These are phyloP conservation scores for Chelidonichthys spinosus DNA, from an alignment of 2,797 vertebrate species.

Conservation along the genomic window DNA sequence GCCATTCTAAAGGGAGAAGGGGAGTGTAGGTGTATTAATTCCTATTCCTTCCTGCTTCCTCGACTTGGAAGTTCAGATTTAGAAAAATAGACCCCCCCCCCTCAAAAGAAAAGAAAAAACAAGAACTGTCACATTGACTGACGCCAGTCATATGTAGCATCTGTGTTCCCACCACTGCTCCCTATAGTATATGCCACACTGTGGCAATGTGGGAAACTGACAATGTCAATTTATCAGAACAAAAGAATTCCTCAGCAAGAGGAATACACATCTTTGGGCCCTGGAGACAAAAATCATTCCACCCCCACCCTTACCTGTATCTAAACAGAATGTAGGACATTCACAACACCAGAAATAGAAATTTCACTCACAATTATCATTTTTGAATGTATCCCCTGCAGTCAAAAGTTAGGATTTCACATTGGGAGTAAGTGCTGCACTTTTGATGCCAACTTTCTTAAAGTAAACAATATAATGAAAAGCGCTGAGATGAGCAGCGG, in stretches of 20 bases:
- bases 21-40: conserved; percentile 82
- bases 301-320: conserved; percentile 82
- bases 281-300: conserved; percentile 82
- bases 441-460: conserved; percentile 68
- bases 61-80: conserved; percentile 81
- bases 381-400: conserved; percentile 78
- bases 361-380: conserved; percentile 81
- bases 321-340: conserved; percentile 85
- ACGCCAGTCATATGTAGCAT: conserved; percentile 76
- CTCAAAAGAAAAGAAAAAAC: conserved; percentile 71
- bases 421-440: conserved; percentile 66
- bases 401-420: conserved; percentile 78
- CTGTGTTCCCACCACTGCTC: conserved; percentile 78
- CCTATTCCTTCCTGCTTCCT: conserved; percentile 79
- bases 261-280: conserved; percentile 77
- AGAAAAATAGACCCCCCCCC: conserved; percentile 71
- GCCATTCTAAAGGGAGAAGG: conserved; percentile 77
- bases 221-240: conserved; percentile 87
- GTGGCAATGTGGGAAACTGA: conserved; percentile 84
- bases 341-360: conserved; percentile 82
- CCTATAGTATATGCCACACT: conserved; percentile 79
- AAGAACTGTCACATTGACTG: conserved; percentile 81
- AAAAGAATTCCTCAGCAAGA: conserved; percentile 82
- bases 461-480: conserved; percentile 62
- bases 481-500: conserved; percentile 7